Evolutionary conservation across 2,797 vertebrate genomes (phyloP).

Genomic region (Acropternis orthonyx): DNA sequence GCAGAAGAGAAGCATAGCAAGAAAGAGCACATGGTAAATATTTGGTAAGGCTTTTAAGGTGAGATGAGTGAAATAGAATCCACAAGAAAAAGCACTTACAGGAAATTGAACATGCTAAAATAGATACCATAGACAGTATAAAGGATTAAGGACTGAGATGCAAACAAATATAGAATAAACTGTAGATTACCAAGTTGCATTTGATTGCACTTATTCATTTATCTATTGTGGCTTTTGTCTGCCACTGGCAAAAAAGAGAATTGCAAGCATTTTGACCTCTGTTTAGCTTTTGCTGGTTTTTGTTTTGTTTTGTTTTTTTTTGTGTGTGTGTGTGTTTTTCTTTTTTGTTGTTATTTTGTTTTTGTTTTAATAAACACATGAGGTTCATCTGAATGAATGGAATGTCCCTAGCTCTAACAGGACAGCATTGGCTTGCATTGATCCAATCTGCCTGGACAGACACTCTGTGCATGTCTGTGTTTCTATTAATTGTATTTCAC

Average conservation of each 20-base stretch:
- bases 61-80: not conserved
- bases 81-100: not conserved
- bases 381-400: not conserved
- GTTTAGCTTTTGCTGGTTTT: not conserved
- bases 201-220: not conserved
- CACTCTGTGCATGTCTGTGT: not conserved
- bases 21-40: not conserved
- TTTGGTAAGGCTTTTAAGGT: not conserved
- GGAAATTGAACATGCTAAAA: not conserved
- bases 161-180: not conserved
- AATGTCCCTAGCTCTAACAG: not conserved
- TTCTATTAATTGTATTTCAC: slow-evolving; percentile 14
- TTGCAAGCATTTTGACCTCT: not conserved
- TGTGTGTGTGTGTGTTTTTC: too few species aligned
- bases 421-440: not conserved
- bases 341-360: too few species aligned
- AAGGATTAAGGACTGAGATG: slow-evolving; percentile 10
- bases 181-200: not conserved
- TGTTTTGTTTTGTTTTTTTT: too few species aligned
- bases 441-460: not conserved
- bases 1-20: not conserved
- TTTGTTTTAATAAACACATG: not conserved
- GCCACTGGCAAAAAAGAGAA: not conserved
- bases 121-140: not conserved
- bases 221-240: not conserved